Conservation (phyloP, 2,113 vertebrate species). For the Lamprologus tigripictilis region DNA sequence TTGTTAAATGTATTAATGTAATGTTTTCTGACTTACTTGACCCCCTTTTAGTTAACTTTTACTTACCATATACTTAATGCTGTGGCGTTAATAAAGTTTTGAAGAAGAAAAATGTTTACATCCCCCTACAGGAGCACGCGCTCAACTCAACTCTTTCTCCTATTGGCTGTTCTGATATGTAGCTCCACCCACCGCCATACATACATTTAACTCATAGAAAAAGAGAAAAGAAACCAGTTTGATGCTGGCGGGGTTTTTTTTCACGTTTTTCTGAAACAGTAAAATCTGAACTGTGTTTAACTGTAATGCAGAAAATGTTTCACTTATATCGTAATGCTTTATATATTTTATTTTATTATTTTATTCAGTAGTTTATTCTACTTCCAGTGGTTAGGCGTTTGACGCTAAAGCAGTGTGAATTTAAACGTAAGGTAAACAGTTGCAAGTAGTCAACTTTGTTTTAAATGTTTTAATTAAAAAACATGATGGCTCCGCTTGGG, state of each 20-base stretch:
- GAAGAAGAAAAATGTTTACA: constrained; percentile 10
- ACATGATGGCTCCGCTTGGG: rapidly evolving
- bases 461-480: not conserved
- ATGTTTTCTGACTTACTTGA: not conserved
- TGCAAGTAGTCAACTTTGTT: not conserved
- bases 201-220: not conserved
- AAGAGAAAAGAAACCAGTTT: not conserved
- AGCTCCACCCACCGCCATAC: not conserved
- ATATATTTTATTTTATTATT: not conserved
- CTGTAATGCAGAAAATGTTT: rapidly evolving
- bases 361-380: not conserved
- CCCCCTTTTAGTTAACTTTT: not conserved
- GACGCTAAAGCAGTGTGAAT: not conserved
- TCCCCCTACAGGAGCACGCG: constrained; percentile 14
- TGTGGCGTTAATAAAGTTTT: not conserved
- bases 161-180: not conserved
- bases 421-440: not conserved
- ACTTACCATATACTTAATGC: not conserved
- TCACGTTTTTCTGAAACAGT: rapidly evolving
- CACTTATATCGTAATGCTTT: not conserved
- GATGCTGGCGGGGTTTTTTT: rapidly evolving
- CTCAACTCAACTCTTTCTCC: not conserved
- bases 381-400: not conserved
- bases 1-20: not conserved
- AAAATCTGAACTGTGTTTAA: not conserved